phyloP scores from a whole-genome alignment of 1,140 invertebrate genomes.

The Drosophila sturtevanti region DNA sequence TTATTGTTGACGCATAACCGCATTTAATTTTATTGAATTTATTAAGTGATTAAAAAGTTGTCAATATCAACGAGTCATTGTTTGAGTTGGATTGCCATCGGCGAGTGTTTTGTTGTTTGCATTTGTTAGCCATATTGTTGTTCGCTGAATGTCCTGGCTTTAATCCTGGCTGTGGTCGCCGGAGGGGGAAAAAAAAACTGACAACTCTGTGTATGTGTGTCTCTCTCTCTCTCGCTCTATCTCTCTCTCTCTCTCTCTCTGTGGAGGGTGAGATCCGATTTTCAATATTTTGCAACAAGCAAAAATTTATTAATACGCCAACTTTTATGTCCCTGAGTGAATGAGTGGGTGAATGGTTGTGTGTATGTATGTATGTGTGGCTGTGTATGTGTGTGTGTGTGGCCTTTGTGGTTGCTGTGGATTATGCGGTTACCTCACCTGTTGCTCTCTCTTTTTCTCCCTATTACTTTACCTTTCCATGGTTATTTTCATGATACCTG shows the following conservation, averaged over 20 bases:
- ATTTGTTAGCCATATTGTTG: slow-evolving; percentile 70
- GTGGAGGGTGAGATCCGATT: slow-evolving; percentile 62
- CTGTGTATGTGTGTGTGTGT: slow-evolving; percentile 35
- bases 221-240: background rate
- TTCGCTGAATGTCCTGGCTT: slow-evolving; percentile 60
- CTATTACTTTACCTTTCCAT: background rate
- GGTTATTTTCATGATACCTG: background rate
- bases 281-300: slow-evolving; percentile 71
- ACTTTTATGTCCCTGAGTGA: slow-evolving; percentile 17
- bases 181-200: slow-evolving; percentile 23
- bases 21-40: slow-evolving; percentile 83
- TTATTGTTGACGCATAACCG: slow-evolving; percentile 71
- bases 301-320: slow-evolving; percentile 73
- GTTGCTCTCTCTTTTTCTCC: slow-evolving; percentile 42
- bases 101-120: slow-evolving; percentile 38
- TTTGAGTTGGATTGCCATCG: slow-evolving; percentile 30
- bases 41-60: slow-evolving; percentile 83
- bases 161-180: slow-evolving; percentile 77
- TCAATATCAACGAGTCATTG: slow-evolving; percentile 75
- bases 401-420: slow-evolving; percentile 74
- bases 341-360: background rate
- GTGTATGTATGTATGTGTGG: slow-evolving; percentile 10
- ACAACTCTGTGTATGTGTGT: background rate
- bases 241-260: background rate
- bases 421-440: slow-evolving; percentile 76